Conservation (phyloP, 2,888 invertebrate genomes). For the Rotaria socialis region DNA sequence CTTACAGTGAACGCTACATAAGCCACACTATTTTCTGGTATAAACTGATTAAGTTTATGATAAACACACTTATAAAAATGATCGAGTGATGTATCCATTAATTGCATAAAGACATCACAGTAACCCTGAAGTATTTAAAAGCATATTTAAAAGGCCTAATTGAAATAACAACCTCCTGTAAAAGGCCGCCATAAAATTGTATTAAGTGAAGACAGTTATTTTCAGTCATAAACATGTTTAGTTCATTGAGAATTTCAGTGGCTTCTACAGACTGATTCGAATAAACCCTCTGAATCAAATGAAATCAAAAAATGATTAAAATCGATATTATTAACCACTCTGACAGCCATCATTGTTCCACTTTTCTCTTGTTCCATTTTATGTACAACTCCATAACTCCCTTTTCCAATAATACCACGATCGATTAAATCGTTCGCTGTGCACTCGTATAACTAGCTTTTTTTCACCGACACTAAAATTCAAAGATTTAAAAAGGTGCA, state of each 20-base stretch:
- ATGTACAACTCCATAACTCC: constrained; percentile 92
- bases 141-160: too few species aligned
- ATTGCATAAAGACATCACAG: constrained; percentile 83
- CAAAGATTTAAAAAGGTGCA: background rate
- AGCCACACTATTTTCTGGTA: constrained; percentile 82
- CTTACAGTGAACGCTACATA: constrained; percentile 75
- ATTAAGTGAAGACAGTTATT: too few species aligned
- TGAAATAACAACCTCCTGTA: too few species aligned
- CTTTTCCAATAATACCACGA: constrained; percentile 82
- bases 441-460: constrained; percentile 65
- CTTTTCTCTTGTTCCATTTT: constrained; percentile 88
- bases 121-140: too few species aligned
- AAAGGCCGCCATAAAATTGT: too few species aligned
- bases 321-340: constrained; percentile 59
- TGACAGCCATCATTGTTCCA: constrained; percentile 91
- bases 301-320: too few species aligned
- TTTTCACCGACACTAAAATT: too few species aligned
- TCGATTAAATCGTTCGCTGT: constrained; percentile 87
- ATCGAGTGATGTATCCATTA: constrained; percentile 96
- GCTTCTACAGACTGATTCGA: constrained; percentile 37
- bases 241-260: constrained; percentile 39
- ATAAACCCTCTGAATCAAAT: constrained; percentile 16
- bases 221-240: constrained; percentile 64
- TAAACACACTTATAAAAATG: constrained; percentile 88
- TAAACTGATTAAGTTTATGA: constrained; percentile 68